These are phyloP conservation scores for Pasiphila rectangulata DNA, from an alignment of 2,888 invertebrate genomes.

Conservation along the genomic window DNA sequence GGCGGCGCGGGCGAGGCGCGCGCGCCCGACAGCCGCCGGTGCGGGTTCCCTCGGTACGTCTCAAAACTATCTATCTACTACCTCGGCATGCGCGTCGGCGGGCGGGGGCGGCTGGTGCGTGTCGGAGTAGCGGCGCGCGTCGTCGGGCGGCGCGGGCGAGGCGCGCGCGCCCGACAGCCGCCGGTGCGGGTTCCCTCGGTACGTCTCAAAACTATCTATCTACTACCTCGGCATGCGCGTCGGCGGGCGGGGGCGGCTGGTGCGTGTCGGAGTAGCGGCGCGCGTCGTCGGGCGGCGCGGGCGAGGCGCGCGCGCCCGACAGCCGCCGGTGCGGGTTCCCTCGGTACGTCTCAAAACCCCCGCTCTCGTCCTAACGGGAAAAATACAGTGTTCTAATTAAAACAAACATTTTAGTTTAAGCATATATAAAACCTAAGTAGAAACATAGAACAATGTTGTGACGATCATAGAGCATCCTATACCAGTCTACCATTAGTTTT, in stretches of 20 bases:
- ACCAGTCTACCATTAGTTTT: too few species aligned
- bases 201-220: too few species aligned
- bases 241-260: conserved; percentile 50
- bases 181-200: neutral
- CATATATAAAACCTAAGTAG: too few species aligned
- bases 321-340: conserved; percentile 65
- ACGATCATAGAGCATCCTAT: too few species aligned
- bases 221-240: conserved; percentile 17
- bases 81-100: conserved; percentile 28
- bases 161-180: conserved; percentile 32
- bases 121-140: conserved; percentile 38
- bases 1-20: too few species aligned
- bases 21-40: too few species aligned
- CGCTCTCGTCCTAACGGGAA: conserved; percentile 73
- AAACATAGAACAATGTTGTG: too few species aligned
- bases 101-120: conserved; percentile 51
- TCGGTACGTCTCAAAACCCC: conserved; percentile 74
- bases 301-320: conserved; percentile 46
- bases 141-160: conserved; percentile 38
- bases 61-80: too few species aligned
- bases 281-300: conserved; percentile 37
- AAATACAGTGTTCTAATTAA: too few species aligned
- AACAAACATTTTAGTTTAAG: too few species aligned
- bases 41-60: too few species aligned
- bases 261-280: conserved; percentile 40